Conservation (phyloP, 2,113 vertebrate genomes). For the Elanoides forficatus region DNA sequence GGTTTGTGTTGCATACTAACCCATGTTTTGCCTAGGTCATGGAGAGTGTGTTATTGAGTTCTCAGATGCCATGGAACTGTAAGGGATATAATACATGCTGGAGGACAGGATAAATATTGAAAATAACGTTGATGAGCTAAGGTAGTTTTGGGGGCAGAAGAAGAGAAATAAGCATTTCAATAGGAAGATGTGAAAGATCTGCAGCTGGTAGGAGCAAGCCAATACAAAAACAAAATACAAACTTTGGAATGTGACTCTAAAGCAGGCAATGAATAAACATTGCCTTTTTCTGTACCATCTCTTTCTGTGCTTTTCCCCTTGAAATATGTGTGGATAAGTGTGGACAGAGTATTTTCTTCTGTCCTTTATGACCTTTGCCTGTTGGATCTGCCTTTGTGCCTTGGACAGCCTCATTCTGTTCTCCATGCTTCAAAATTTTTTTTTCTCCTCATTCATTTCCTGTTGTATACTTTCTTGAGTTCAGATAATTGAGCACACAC, state of each 20-base stretch:
- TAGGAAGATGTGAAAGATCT: neutral
- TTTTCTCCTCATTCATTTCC: neutral
- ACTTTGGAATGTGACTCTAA: neutral
- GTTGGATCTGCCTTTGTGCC: neutral
- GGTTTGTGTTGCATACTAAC: neutral
- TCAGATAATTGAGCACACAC: neutral
- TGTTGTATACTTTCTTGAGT: neutral
- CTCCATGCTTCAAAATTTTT: neutral
- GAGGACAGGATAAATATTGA: neutral
- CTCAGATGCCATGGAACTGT: neutral
- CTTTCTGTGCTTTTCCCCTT: neutral
- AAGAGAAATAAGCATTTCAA: neutral
- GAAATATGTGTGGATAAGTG: neutral
- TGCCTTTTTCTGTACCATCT: neutral
- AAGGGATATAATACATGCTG: neutral
- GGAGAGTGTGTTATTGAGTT: neutral
- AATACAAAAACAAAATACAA: neutral
- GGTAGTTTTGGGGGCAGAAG: neutral
- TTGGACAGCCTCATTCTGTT: neutral
- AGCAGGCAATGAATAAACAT: neutral
- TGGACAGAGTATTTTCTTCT: neutral
- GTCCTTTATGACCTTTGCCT: neutral
- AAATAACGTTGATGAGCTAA: neutral
- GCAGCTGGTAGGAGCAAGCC: neutral
- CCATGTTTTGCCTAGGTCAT: rapidly evolving